Conservation (phyloP, 2,888 invertebrate genomes). For the Ecdyonurus torrentis region DNA sequence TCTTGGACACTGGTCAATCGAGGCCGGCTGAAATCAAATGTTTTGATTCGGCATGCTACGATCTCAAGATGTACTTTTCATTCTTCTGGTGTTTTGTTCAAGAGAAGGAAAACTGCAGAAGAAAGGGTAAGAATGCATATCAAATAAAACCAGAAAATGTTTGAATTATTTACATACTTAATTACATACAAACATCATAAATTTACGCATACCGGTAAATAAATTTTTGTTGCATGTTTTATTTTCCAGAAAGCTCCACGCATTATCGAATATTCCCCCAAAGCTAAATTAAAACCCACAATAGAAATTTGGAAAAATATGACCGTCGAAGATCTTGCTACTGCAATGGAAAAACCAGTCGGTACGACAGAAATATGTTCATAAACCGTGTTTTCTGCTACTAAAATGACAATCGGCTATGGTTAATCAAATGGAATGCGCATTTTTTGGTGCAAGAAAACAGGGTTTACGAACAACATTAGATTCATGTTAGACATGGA, state of each 20-base stretch:
- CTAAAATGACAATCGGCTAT: too few species aligned
- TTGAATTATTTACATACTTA: too few species aligned
- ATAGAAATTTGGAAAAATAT: conserved; percentile 65
- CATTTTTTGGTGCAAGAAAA: too few species aligned
- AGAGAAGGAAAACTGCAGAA: conserved; percentile 43
- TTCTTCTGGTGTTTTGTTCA: conserved; percentile 27
- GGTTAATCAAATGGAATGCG: too few species aligned
- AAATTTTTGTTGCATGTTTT: neutral
- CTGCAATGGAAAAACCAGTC: conserved; percentile 40
- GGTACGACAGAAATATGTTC: too few species aligned
- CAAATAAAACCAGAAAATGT: neutral
- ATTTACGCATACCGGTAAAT: conserved; percentile 1
- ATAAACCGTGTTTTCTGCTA: too few species aligned
- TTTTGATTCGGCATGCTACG: neutral
- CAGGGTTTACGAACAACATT: too few species aligned
- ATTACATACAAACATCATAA: neutral
- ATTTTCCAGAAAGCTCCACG: conserved; percentile 30
- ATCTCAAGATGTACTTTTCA: conserved; percentile 18
- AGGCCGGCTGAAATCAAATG: neutral
- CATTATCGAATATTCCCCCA: conserved; percentile 42
- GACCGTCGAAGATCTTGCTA: conserved; percentile 58
- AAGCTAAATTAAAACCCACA: conserved; percentile 32
- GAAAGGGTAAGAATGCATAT: conserved; percentile 34
- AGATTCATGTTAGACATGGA: too few species aligned
- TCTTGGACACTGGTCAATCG: neutral